These are phyloP conservation scores for Meloidogyne hapla DNA, from an alignment of 1,140 invertebrate genomes.

Conservation along the genomic window DNA sequence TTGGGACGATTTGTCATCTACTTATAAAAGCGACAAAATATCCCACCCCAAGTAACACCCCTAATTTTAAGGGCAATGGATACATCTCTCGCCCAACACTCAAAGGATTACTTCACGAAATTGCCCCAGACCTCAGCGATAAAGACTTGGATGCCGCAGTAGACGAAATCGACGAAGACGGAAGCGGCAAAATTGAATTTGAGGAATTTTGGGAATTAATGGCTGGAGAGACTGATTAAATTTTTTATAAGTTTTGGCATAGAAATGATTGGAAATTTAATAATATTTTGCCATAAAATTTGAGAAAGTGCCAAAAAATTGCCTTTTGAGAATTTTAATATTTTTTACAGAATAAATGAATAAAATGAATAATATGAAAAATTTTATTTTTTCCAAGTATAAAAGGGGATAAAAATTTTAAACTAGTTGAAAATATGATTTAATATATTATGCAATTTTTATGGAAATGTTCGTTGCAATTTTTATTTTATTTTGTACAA, in stretches of 20 bases:
- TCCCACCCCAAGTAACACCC: not conserved
- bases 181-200: constrained; percentile 63
- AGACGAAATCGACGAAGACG: constrained; percentile 64
- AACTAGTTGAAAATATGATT: no score
- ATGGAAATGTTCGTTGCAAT: no score
- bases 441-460: no score
- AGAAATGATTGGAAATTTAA: not conserved
- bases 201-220: constrained; percentile 64
- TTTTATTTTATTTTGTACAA: no score
- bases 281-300: not conserved
- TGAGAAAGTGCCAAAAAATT: not conserved
- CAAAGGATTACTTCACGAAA: constrained; percentile 61
- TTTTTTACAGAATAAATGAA: not conserved
- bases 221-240: constrained; percentile 62
- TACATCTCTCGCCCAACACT: constrained; percentile 64
- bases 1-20: not conserved
- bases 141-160: constrained; percentile 60
- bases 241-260: no score
- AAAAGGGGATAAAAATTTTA: no score
- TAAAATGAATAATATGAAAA: no score
- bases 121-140: constrained; percentile 61
- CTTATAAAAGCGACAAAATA: no score
- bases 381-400: no score
- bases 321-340: constrained; percentile 2
- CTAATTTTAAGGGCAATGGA: constrained; percentile 55